Evolutionary conservation across 2,888 invertebrate genomes (phyloP).

Genomic region (Chironomus tentans): DNA sequence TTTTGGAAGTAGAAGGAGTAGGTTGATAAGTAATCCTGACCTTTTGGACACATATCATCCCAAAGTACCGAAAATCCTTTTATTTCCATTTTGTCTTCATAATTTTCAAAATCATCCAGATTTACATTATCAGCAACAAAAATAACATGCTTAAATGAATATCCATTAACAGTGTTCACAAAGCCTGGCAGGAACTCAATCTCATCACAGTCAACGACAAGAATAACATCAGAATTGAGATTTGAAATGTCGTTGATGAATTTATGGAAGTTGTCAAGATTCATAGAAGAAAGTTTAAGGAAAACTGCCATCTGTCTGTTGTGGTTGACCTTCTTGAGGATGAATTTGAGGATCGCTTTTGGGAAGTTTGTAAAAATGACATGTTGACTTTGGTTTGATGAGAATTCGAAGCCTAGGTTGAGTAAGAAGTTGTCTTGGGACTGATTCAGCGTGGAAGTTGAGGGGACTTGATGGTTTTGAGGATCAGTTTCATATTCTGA

Average conservation of each 20-base stretch:
- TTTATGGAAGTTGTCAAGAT: background rate
- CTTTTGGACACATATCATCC: background rate
- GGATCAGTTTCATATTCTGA: background rate
- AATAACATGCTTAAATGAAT: background rate
- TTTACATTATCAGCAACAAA: background rate
- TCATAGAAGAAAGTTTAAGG: background rate
- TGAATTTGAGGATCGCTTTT: background rate
- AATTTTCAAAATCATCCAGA: background rate
- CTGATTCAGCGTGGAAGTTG: background rate
- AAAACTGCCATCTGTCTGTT: background rate
- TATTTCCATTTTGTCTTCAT: background rate
- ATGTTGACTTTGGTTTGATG: background rate
- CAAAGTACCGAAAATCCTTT: background rate
- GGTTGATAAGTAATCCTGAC: background rate
- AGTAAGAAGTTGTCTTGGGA: background rate
- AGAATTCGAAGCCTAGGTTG: background rate
- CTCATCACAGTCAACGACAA: background rate
- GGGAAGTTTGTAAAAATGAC: background rate
- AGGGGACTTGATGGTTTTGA: background rate
- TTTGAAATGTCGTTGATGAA: background rate
- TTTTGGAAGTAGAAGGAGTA: background rate
- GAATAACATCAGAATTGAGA: background rate
- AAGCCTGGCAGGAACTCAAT: background rate
- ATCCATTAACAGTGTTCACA: background rate
- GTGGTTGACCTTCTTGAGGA: background rate